These are phyloP conservation scores for Choristoneura rosaceana DNA, from an alignment of 2,888 invertebrate species.

Conservation along the genomic window DNA sequence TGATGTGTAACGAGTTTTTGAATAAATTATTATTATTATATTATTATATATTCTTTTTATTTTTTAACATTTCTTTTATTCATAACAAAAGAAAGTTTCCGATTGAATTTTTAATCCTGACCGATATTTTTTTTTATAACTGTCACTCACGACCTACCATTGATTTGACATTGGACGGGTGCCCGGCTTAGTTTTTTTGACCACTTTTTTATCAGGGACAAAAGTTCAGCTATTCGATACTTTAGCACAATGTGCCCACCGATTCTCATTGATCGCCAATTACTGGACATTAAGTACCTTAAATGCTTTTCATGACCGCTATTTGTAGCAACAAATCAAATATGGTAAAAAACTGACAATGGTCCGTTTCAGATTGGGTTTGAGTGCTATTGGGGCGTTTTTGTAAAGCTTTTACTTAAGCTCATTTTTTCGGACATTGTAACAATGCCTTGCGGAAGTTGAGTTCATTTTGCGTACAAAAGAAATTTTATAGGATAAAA, in stretches of 20 bases:
- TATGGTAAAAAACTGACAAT: conserved; percentile 73
- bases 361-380: conserved; percentile 75
- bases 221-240: conserved; percentile 72
- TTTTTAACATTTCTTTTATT: too few relatives aligned
- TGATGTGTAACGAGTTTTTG: too few relatives aligned
- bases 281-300: conserved; percentile 86
- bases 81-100: conserved; percentile 3
- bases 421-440: conserved; percentile 67
- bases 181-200: conserved; percentile 68
- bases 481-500: conserved; percentile 57
- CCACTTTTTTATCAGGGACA: conserved; percentile 68
- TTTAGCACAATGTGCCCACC: conserved; percentile 83
- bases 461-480: conserved; percentile 55
- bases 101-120: conserved; percentile 33
- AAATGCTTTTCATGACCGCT: conserved; percentile 81
- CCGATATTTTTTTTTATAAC: conserved; percentile 51
- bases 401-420: conserved; percentile 68
- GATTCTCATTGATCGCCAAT: conserved; percentile 86
- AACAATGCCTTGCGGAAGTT: conserved; percentile 66
- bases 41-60: too few relatives aligned
- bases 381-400: conserved; percentile 66
- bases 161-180: conserved; percentile 74
- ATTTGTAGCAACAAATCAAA: conserved; percentile 85
- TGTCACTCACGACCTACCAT: conserved; percentile 68
- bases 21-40: too few relatives aligned